Evolutionary conservation across 2,113 vertebrate species (phyloP).

Genomic region (Psilopogon haemacephalus): DNA sequence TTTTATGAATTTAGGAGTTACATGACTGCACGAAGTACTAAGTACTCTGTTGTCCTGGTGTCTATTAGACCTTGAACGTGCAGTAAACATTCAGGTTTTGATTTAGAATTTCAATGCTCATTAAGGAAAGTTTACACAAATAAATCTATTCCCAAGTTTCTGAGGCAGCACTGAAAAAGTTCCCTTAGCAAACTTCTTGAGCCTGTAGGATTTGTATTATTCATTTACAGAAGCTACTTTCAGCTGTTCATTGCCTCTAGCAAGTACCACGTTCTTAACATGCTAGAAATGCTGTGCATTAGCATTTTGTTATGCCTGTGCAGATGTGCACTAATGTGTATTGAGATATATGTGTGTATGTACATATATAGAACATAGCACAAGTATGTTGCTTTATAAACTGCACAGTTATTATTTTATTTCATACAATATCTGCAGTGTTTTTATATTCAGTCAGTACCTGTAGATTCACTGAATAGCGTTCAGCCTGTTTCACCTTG

Average conservation of each 20-base stretch:
- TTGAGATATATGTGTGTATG: rapidly evolving
- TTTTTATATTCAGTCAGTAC: neutral
- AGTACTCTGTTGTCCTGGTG: neutral
- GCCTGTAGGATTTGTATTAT: neutral
- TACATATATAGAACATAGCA: neutral
- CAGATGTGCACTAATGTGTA: rapidly evolving
- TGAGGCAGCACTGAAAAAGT: neutral
- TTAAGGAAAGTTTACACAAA: neutral
- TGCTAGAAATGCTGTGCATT: neutral
- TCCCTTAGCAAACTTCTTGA: neutral
- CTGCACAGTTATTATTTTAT: neutral
- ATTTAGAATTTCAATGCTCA: neutral
- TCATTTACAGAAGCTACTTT: neutral
- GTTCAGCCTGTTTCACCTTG: neutral
- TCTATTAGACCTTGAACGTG: neutral
- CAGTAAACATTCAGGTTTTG: neutral
- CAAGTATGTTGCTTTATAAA: neutral
- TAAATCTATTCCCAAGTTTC: neutral
- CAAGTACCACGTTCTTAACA: neutral
- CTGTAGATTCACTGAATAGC: neutral
- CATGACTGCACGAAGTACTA: neutral
- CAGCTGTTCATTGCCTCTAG: neutral
- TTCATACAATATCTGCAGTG: neutral
- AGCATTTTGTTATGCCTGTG: neutral
- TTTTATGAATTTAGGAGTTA: neutral